Evolutionary conservation across 2,797 vertebrate species (phyloP).

Genomic region (Channallabes apus): DNA sequence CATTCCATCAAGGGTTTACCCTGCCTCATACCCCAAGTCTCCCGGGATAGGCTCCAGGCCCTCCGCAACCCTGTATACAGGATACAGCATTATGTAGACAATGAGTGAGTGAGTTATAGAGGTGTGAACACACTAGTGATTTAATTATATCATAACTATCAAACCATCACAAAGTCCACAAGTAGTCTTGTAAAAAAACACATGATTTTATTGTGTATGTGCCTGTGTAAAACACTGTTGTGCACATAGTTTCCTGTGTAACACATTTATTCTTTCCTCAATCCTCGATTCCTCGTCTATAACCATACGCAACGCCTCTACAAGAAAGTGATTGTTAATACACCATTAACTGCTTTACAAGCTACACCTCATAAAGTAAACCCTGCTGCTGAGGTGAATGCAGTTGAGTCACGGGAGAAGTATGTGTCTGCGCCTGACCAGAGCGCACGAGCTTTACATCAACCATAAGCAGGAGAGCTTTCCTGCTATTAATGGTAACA

Average conservation of each 20-base stretch:
- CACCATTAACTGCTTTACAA: slow-evolving; percentile 74
- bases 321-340: slow-evolving; percentile 76
- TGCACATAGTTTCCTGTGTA: slow-evolving; percentile 48
- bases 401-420: slow-evolving; percentile 70
- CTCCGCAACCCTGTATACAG: no score
- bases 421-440: slow-evolving; percentile 65
- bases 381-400: slow-evolving; percentile 67
- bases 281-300: slow-evolving; percentile 36
- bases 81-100: no score
- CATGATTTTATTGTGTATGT: not conserved
- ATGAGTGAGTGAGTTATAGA: not conserved
- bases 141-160: not conserved
- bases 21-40: no score
- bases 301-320: slow-evolving; percentile 71
- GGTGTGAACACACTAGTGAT: not conserved
- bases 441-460: slow-evolving; percentile 40
- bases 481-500: slow-evolving; percentile 1
- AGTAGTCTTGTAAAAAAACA: not conserved
- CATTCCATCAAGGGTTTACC: no score
- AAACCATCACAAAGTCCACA: not conserved
- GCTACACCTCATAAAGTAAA: slow-evolving; percentile 75
- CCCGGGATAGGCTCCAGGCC: no score
- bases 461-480: slow-evolving; percentile 31
- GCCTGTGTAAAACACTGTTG: slow-evolving; percentile 14
- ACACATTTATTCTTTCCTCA: slow-evolving; percentile 47